These are phyloP conservation scores for Pantherophis alleghaniensis DNA, from an alignment of 2,797 vertebrate species.

Conservation along the genomic window DNA sequence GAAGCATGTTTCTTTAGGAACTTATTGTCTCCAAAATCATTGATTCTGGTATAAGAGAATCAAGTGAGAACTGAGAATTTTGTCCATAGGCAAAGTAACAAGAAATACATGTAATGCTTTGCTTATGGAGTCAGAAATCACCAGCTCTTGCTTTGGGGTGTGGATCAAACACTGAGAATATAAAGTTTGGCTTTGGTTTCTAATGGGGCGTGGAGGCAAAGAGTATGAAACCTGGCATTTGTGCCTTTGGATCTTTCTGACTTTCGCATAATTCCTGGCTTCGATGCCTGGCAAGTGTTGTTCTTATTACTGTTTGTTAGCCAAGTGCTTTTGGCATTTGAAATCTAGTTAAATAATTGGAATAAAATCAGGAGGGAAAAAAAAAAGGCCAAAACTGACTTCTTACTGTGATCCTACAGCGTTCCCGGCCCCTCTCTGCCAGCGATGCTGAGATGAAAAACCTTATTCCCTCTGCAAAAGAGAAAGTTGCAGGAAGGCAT, in stretches of 20 bases:
- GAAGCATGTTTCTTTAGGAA: slow-evolving; percentile 3
- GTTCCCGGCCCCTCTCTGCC: slow-evolving; percentile 77
- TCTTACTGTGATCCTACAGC: slow-evolving; percentile 67
- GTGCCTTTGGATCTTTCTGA: neutral
- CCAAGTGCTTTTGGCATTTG: slow-evolving; percentile 38
- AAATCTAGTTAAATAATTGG: slow-evolving; percentile 26
- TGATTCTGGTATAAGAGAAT: slow-evolving; percentile 4
- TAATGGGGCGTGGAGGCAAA: slow-evolving; percentile 19
- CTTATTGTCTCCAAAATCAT: slow-evolving; percentile 25
- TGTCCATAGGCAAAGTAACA: neutral
- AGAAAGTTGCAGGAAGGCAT: slow-evolving; percentile 73
- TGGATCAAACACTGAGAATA: neutral
- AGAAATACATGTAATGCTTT: slow-evolving; percentile 15
- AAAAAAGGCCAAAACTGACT: slow-evolving; percentile 32
- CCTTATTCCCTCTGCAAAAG: slow-evolving; percentile 67
- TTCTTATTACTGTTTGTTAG: slow-evolving; percentile 1
- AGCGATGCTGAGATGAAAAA: slow-evolving; percentile 78
- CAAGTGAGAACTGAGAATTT: neutral
- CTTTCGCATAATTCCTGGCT: slow-evolving; percentile 40
- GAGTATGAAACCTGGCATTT: slow-evolving; percentile 20
- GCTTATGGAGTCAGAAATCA: neutral
- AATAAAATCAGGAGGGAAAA: slow-evolving; percentile 10
- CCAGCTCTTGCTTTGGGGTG: slow-evolving; percentile 17
- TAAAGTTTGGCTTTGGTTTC: slow-evolving; percentile 10
- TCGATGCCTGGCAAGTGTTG: neutral